Evolutionary conservation across 2,888 invertebrate genomes (phyloP), one percentile per base, ranked within the genome.

Genomic region (Portevinia maculata): DNA sequence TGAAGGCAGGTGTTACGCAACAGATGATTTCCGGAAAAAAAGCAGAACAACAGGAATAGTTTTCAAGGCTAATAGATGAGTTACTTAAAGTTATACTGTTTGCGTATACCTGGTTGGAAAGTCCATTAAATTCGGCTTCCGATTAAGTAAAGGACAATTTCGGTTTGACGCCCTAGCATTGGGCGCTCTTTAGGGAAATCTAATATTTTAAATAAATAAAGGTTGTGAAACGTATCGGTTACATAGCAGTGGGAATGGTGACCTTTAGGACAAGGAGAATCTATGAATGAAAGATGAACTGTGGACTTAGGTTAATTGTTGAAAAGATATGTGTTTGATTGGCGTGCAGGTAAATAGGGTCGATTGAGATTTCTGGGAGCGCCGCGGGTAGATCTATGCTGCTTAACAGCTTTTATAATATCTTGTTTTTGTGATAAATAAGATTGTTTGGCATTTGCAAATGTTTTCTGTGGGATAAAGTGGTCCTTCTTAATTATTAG

Each of bases 1-100:
- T 24, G 5, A n/a, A 67, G 44, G 53, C 34, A 79, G 55, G 46
- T 39, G 67, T 79, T 79, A 73, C 79, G 79, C 79, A 79, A 79
- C 24, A 9, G 8, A 32, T 8, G 52, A 13, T 17, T 34, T 48
- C 19, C 17, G 30, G 9, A 1, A 7, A 19, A 44, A 53, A 55
- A 30, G 3, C 3, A 30, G 19, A 34, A 11, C n/a, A 50, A 60
- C 50, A 41, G 15, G 3, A 48, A 55, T 37, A 28, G 13, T 19
- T 21, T 28, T 28, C 2, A 13, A 46, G 7, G 39, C 44, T 3
- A 15, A 41, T 39, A 6, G 24, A 34, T 28, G 37, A 19, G 64
- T 60, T 46, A 64, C 37, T 28, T 3, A 64, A 50, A 24, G n/a
- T 48, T 39, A 39, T 28, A 28, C 37, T 50, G 24, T 50, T 64